These are phyloP conservation scores for Limonius californicus DNA, from an alignment of 1,140 invertebrate species.

Conservation along the genomic window DNA sequence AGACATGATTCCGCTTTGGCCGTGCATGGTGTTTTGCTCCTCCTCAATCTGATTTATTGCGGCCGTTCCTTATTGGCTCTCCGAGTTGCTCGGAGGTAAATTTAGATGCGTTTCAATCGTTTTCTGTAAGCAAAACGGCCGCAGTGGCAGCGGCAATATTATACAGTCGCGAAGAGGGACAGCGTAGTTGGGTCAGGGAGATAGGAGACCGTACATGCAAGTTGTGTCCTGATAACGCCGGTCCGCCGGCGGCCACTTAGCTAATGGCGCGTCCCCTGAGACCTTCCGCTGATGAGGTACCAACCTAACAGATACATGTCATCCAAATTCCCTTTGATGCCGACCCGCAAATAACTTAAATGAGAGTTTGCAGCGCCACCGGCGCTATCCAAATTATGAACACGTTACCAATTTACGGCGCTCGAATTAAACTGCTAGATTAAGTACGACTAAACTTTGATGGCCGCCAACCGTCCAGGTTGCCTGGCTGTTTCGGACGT, in stretches of 20 bases:
- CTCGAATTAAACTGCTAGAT: conserved; percentile 9
- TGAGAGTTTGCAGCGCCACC: conserved; percentile 27
- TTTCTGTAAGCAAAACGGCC: conserved; percentile 1
- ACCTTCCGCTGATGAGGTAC: conserved; percentile 27
- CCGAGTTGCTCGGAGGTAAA: conserved; percentile 1
- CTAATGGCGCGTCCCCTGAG: conserved; percentile 33
- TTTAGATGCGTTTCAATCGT: conserved; percentile 12
- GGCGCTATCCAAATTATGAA: conserved; percentile 21
- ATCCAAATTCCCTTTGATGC: conserved; percentile 39
- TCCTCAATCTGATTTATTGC: conserved; percentile 11
- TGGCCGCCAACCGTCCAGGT: no score
- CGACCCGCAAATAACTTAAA: conserved; percentile 33
- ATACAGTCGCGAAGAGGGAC: neutral
- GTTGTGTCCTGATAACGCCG: conserved; percentile 15
- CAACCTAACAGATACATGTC: conserved; percentile 38
- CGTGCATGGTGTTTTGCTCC: conserved; percentile 8
- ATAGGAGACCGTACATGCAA: conserved; percentile 14
- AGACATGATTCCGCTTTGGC: conserved; percentile 7
- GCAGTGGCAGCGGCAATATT: neutral
- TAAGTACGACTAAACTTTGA: neutral
- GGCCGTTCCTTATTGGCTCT: conserved; percentile 10
- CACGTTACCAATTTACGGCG: conserved; percentile 21
- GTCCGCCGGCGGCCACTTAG: conserved; percentile 27
- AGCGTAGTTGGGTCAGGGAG: neutral
- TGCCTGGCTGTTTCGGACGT: no score